Percentiles rank a stretch among this genome's conserved stretches.
Evolutionary conservation across 2,113 vertebrate genomes (phyloP).

Genomic region (Pseudorasbora parva): DNA sequence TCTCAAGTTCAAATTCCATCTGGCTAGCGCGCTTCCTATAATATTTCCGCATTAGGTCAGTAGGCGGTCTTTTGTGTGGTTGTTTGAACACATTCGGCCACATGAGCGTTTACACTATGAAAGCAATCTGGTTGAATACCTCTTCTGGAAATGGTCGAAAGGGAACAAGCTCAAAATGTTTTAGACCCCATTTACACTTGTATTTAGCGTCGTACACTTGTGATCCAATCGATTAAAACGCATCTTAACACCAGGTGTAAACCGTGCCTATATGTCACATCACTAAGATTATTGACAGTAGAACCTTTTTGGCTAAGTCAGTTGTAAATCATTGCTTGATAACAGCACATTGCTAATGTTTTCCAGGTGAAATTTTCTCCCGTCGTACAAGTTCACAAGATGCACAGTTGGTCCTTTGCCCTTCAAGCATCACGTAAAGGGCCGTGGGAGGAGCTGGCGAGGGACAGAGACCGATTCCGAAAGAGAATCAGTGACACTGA

Average conservation of each 20-base stretch:
- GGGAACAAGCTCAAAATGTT: too few species aligned
- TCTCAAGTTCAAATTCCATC: too few species aligned
- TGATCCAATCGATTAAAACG: too few species aligned
- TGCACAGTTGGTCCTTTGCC: constrained; percentile 84
- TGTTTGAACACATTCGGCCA: too few species aligned
- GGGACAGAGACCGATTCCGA: constrained; percentile 83
- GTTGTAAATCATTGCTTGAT: not conserved
- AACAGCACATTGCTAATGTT: not conserved
- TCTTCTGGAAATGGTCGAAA: too few species aligned
- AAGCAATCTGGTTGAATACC: too few species aligned
- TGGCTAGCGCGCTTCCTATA: too few species aligned
- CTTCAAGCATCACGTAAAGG: constrained; percentile 80
- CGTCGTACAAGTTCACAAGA: constrained; percentile 77
- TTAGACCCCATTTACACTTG: too few species aligned
- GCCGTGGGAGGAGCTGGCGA: constrained; percentile 85
- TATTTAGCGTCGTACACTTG: too few species aligned
- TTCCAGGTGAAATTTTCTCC: constrained; percentile 84
- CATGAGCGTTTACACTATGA: too few species aligned
- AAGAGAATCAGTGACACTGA: constrained; percentile 77
- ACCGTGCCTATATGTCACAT: not conserved
- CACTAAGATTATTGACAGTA: not conserved
- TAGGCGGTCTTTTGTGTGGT: too few species aligned
- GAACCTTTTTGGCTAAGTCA: not conserved
- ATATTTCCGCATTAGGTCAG: too few species aligned
- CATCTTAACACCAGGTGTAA: not conserved